Evolutionary conservation across 2,797 vertebrate genomes (phyloP).

Genomic region (Rhinogobio ventralis): DNA sequence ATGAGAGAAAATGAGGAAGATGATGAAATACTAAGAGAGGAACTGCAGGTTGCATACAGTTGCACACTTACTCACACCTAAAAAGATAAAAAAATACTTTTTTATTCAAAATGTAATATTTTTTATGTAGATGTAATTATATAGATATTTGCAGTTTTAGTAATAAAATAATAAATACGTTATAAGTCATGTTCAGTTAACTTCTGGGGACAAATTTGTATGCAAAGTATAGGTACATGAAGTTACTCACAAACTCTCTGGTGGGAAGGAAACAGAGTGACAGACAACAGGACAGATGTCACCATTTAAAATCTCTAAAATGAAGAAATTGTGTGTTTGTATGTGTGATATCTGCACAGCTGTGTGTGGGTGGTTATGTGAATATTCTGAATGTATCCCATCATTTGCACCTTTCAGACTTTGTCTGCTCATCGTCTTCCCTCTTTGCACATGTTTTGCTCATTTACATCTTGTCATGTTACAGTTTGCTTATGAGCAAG

Average conservation of each 20-base stretch:
- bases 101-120: background rate
- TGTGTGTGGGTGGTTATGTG: conserved; percentile 43
- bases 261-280: background rate
- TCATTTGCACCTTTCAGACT: conserved; percentile 49
- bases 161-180: background rate
- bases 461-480: conserved; percentile 31
- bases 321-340: background rate
- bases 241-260: background rate
- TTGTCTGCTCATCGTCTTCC: conserved; percentile 49
- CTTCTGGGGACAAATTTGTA: background rate
- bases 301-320: conserved; percentile 35
- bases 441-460: conserved; percentile 42
- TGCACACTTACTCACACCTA: background rate
- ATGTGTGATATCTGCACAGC: conserved; percentile 27
- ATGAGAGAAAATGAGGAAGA: background rate
- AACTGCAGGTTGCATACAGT: background rate
- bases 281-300: conserved; percentile 34
- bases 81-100: background rate
- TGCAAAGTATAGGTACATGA: background rate
- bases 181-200: background rate
- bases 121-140: background rate
- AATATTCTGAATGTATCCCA: conserved; percentile 39
- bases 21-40: background rate
- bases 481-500: background rate
- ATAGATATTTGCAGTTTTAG: background rate